These are phyloP conservation scores for Pemphigus obesinymphae DNA, from an alignment of 1,140 invertebrate genomes.

Conservation along the genomic window DNA sequence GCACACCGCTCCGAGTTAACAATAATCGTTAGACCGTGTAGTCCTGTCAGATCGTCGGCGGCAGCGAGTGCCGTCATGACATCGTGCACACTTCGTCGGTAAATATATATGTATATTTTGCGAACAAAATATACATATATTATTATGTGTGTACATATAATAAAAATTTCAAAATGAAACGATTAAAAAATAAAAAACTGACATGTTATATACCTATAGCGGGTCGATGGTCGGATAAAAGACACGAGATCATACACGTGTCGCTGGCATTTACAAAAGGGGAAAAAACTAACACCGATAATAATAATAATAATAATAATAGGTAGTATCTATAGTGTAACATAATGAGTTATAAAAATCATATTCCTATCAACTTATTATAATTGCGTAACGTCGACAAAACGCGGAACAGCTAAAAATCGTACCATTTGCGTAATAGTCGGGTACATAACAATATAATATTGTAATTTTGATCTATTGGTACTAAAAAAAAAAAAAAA, in stretches of 20 bases:
- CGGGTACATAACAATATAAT: too few species aligned
- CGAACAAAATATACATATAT: not conserved
- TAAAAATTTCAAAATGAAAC: slow-evolving; percentile 4
- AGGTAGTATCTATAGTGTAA: not conserved
- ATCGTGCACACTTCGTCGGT: slow-evolving; percentile 14
- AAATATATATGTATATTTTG: too few species aligned
- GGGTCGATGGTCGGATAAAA: not conserved
- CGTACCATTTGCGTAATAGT: not conserved
- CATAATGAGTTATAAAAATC: slow-evolving; percentile 13
- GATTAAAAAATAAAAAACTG: slow-evolving; percentile 4
- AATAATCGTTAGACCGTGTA: slow-evolving; percentile 32
- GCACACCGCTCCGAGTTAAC: slow-evolving; percentile 30
- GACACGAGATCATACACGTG: not conserved
- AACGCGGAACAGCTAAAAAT: slow-evolving; percentile 4
- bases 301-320: not conserved
- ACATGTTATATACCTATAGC: not conserved
- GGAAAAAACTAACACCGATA: not conserved
- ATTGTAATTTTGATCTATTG: too few species aligned
- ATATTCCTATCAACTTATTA: not conserved
- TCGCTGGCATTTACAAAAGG: not conserved
- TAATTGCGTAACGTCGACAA: not conserved
- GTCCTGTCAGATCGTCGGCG: slow-evolving; percentile 20
- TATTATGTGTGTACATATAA: not conserved
- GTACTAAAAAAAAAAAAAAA: too few species aligned
- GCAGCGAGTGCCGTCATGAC: slow-evolving; percentile 7